Percentiles rank a stretch among this genome's conserved stretches.
These are phyloP conservation scores for Eumaeus atala DNA, from an alignment of 1,140 invertebrate genomes.

Conservation along the genomic window DNA sequence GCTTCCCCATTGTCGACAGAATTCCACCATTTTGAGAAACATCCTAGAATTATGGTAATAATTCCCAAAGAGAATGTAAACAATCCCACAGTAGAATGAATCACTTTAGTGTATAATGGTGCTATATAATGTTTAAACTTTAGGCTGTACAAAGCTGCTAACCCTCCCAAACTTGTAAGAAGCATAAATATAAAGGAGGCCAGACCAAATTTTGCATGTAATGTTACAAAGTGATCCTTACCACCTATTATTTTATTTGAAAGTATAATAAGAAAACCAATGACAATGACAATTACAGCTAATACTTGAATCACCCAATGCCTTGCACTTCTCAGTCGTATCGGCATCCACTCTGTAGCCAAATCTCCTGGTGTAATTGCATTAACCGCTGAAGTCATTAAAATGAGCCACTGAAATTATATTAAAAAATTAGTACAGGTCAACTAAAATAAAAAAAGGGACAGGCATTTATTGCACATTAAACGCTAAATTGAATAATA, in stretches of 20 bases:
- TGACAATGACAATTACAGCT: conserved; percentile 37
- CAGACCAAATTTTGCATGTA: conserved; percentile 66
- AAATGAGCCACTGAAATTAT: conserved; percentile 61
- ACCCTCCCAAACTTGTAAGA: conserved; percentile 54
- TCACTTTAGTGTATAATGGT: conserved; percentile 63
- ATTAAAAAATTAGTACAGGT: neutral
- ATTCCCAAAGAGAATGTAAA: conserved; percentile 59
- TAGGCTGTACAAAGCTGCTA: conserved; percentile 58
- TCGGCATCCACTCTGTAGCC: conserved; percentile 70
- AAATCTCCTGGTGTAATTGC: conserved; percentile 66
- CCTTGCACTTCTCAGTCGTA: conserved; percentile 57
- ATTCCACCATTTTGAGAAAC: conserved; percentile 58
- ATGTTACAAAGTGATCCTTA: conserved; percentile 52
- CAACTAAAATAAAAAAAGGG: conserved; percentile 2
- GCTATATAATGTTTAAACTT: conserved; percentile 64
- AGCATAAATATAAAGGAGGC: conserved; percentile 54
- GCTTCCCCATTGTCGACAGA: conserved; percentile 40
- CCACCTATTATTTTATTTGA: conserved; percentile 54
- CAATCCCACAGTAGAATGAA: conserved; percentile 59
- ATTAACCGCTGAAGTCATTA: conserved; percentile 67
- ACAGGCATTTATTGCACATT: neutral
- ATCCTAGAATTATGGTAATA: conserved; percentile 54
- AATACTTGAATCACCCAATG: conserved; percentile 66
- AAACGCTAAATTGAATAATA: too few relatives aligned
- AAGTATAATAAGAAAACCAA: conserved; percentile 60